Conservation (phyloP, 1,140 invertebrate species). For the Pinna nobilis region DNA sequence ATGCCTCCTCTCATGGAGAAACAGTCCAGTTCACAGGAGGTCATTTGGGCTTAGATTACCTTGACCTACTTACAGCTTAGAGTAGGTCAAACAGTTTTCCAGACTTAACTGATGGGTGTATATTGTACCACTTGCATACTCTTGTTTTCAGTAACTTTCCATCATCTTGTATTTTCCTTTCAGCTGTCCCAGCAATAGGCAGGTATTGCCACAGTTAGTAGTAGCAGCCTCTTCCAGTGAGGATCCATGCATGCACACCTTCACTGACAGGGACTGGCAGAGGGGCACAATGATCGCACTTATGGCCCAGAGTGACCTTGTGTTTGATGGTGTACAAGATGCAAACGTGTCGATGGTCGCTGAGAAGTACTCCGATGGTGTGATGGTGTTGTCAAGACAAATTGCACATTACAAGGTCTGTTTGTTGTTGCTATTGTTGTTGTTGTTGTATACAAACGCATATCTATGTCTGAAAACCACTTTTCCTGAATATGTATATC, state of each 20-base stretch:
- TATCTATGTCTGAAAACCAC: too few species aligned
- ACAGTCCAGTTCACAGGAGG: too few species aligned
- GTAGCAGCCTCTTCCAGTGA: not conserved
- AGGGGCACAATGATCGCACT: not conserved
- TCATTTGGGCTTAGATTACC: too few species aligned
- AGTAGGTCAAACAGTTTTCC: not conserved
- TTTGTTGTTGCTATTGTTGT: not conserved
- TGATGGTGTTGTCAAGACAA: not conserved
- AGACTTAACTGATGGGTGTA: too few species aligned
- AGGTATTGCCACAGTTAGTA: slow-evolving; percentile 5
- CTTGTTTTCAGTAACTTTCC: too few species aligned
- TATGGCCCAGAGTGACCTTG: slow-evolving; percentile 3
- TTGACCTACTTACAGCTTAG: too few species aligned
- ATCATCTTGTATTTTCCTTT: not conserved
- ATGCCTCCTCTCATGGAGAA: too few species aligned
- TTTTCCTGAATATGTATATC: too few species aligned
- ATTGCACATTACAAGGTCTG: not conserved
- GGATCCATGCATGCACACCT: slow-evolving; percentile 4
- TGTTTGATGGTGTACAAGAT: slow-evolving; percentile 4
- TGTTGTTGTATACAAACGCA: too few species aligned
- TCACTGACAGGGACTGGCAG: slow-evolving; percentile 18
- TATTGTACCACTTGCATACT: too few species aligned
- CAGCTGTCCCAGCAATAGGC: not conserved
- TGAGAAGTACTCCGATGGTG: slow-evolving; percentile 6
- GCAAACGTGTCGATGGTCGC: slow-evolving; percentile 1